phyloP scores from a whole-genome alignment of 2,113 vertebrate genomes.

The Gallinago jamesoni region DNA sequence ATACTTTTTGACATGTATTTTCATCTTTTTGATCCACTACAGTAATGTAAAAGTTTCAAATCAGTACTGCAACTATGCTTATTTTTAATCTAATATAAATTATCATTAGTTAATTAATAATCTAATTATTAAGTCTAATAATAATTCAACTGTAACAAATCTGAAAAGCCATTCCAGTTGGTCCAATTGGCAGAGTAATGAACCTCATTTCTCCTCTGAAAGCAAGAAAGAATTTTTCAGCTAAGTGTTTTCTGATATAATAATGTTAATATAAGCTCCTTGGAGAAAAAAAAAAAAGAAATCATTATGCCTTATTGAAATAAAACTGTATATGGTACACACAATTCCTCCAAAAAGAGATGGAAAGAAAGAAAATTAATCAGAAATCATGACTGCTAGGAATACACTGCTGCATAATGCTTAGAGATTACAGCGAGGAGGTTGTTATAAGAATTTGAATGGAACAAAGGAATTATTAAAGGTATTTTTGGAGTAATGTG shows the following conservation, averaged over 20 bases:
- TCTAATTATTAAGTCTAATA: neutral
- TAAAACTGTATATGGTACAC: neutral
- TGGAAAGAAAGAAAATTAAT: neutral
- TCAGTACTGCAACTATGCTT: neutral
- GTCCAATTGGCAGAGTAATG: neutral
- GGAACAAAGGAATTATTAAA: neutral
- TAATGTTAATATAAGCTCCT: neutral
- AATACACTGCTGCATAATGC: neutral
- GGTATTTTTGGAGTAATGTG: neutral
- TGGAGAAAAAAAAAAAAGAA: neutral
- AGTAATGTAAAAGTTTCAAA: neutral
- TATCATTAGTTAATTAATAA: too few relatives aligned
- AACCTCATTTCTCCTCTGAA: neutral
- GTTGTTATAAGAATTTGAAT: neutral
- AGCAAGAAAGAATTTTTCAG: neutral
- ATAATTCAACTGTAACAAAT: neutral
- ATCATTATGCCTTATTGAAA: neutral
- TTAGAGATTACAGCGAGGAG: neutral
- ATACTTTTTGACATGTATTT: neutral
- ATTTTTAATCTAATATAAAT: neutral
- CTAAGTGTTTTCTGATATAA: neutral
- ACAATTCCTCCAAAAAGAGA: rapidly evolving
- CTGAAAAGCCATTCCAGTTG: neutral
- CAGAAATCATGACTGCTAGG: neutral
- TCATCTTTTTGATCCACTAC: neutral